Evolutionary conservation across 2,113 vertebrate species (phyloP), one percentile per base, ranked within the genome.

Genomic region (Poeciliopsis turrubarensis): DNA sequence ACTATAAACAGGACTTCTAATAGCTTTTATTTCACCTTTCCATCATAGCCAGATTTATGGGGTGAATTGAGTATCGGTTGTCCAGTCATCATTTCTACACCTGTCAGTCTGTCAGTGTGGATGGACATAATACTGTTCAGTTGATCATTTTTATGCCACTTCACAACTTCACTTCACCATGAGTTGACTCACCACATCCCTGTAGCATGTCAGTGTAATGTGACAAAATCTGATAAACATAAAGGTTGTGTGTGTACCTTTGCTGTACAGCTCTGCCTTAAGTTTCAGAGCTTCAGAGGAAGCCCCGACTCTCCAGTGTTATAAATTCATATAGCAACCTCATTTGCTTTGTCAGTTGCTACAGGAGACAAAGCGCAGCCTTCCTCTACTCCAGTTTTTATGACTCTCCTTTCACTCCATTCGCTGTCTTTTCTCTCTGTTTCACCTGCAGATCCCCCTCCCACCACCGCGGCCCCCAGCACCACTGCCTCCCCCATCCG

Each of bases 381-480:
- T 73, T 94, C 79, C 80, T 92, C 94, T 87, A 94, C 67, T 70
- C 5, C 54, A 63, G 94, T 95, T 94, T 37, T 95, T 90, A 94
- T 95, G 90, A 94, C 92, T 93, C 89, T 54, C 25, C 51, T 57
- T 92, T 94, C 92, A 89, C 91, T 93, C 87, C 39, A 34, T 72
- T 72, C 69, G 73, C 67, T 25, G 5, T 75, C 47, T 87, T 91
- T 90, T 91, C 89, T 93, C 91, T 94, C 85, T 89, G 68, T 90
- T 92, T 95, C 93, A 94, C 95, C 92, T 94, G 88, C 92, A 99
- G 98, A 98, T 94, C 97, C 96, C 91, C 97, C 97, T 86, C 95
- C 97, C 91, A 97, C 97, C 95, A 97, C 93, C 0, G 81, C 96
- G 72, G 94, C 95, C 82, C 94, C 95, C 88, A 95, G 95, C 90